Conservation (phyloP, 2,797 vertebrate species). For the Lateolabrax maculatus region DNA sequence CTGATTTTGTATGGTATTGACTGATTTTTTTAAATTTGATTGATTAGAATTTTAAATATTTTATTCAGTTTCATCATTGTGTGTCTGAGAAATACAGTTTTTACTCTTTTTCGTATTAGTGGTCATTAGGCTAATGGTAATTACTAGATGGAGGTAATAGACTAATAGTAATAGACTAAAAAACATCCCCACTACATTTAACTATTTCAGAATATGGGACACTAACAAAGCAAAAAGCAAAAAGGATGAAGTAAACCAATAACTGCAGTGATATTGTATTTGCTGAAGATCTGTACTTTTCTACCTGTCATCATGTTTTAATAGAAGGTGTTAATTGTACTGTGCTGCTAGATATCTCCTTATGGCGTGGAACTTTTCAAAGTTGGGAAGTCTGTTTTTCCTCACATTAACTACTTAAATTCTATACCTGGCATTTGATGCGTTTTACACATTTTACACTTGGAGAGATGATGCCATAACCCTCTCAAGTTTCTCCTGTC, state of each 20-base stretch:
- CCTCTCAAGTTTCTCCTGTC: slow-evolving; percentile 51
- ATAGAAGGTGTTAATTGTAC: slow-evolving; percentile 30
- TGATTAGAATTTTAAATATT: background rate
- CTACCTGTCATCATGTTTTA: slow-evolving; percentile 3
- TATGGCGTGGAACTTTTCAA: slow-evolving; percentile 46
- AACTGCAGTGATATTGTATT: background rate
- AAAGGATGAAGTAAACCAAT: background rate
- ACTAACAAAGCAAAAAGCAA: slow-evolving; percentile 10
- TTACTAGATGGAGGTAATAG: slow-evolving; percentile 14
- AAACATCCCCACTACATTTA: slow-evolving; percentile 1
- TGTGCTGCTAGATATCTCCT: slow-evolving; percentile 16
- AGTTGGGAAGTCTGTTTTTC: slow-evolving; percentile 35
- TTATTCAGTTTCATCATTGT: background rate
- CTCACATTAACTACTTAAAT: slow-evolving; percentile 33
- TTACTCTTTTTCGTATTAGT: background rate
- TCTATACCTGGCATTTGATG: slow-evolving; percentile 45
- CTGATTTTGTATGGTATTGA: background rate
- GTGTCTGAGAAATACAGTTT: slow-evolving; percentile 2
- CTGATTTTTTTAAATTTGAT: background rate
- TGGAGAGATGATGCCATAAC: slow-evolving; percentile 59
- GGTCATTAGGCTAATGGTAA: background rate
- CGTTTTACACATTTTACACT: slow-evolving; percentile 56
- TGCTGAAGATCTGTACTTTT: slow-evolving; percentile 9
- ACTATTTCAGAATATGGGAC: slow-evolving; percentile 10
- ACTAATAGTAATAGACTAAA: background rate